Base-by-base conservation (phyloP, 30 jellyfish, hydroid and myxozoan species). In the Cassiopea andromeda region DNA sequence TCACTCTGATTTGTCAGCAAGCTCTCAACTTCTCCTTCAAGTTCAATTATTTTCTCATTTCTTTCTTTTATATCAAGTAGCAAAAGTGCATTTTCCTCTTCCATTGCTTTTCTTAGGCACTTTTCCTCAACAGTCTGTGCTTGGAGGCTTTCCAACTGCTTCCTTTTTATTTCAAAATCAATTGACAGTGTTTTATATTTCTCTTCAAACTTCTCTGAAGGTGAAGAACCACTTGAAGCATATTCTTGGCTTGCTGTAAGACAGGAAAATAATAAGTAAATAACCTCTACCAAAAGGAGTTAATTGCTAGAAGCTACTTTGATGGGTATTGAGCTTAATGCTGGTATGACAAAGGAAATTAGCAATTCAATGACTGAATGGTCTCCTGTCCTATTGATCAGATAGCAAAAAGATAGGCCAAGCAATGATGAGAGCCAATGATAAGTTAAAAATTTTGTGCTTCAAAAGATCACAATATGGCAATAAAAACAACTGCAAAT, bases 111-210 rank as follows among this genome's bases (percentile, higher is more conserved):
- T 68, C 89, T 67, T 17, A 70, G 0, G 12, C 77, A 70, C 77
- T 86, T 86, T 48, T 86, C 93, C 61, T 86, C 93, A 58, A 86
- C 5, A 50, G 76, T 75, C 54, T 86, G 93, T 16, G 45, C 66
- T 79, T 86, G 93, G 8, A 86, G 45, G 50, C 77, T 86, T 64
- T 86, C 93, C 48, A 86, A 47, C 38, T 86, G 93, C 76, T 86
- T 86, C 77, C 50, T 86, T 71, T 86, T 86, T 9, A 86, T 86
- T 86, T 86, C 93, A 86, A 58, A 86, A 48, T 86, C 93, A 13
- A 86, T 43, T 12, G 89, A 73, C 17, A 86, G 85, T 57, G 60
- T 86, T 73, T 78, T 76, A 44, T 69, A 67, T 66, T 77, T 86
- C 5, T 86, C 93, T 61, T 86, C 93, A 15, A 78, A n/a, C 38